Conservation (phyloP, 2,888 invertebrate genomes). For the Tachystola acroxantha region DNA sequence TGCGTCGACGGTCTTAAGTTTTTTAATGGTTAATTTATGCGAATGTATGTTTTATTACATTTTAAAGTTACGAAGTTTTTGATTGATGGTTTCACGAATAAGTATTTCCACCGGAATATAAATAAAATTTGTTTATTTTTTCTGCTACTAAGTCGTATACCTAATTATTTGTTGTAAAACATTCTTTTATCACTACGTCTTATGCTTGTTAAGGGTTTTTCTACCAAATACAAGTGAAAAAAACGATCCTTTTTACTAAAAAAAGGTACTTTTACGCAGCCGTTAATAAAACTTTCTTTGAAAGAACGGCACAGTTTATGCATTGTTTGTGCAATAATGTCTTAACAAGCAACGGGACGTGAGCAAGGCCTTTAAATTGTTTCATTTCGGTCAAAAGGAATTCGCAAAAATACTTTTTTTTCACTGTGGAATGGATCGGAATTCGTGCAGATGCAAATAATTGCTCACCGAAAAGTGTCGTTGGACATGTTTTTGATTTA, state of each 20-base stretch:
- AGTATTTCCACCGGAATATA: too few species aligned
- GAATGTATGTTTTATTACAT: background rate
- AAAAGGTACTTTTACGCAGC: background rate
- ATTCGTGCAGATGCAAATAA: background rate
- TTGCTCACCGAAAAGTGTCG: background rate
- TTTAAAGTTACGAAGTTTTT: background rate
- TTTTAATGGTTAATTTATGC: constrained; percentile 24
- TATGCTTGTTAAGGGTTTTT: too few species aligned
- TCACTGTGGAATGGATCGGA: constrained; percentile 1
- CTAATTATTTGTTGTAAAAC: too few species aligned
- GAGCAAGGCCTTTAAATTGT: constrained; percentile 5
- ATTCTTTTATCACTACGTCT: too few species aligned
- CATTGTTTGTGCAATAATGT: constrained; percentile 4
- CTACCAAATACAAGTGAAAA: too few species aligned
- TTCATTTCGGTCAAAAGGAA: constrained; percentile 9
- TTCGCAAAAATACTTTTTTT: constrained; percentile 5
- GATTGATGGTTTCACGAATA: background rate
- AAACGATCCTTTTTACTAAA: too few species aligned
- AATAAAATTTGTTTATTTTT: too few species aligned
- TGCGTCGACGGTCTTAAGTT: constrained; percentile 21
- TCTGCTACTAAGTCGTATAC: too few species aligned
- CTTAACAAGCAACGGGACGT: background rate
- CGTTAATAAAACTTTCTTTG: constrained; percentile 7
- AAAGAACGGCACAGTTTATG: constrained; percentile 1
- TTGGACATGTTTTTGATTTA: background rate